Percentiles rank a stretch among this genome's conserved stretches.
phyloP scores from a whole-genome alignment of 2,888 invertebrate species.

The Lasioglossum oenotherae region DNA sequence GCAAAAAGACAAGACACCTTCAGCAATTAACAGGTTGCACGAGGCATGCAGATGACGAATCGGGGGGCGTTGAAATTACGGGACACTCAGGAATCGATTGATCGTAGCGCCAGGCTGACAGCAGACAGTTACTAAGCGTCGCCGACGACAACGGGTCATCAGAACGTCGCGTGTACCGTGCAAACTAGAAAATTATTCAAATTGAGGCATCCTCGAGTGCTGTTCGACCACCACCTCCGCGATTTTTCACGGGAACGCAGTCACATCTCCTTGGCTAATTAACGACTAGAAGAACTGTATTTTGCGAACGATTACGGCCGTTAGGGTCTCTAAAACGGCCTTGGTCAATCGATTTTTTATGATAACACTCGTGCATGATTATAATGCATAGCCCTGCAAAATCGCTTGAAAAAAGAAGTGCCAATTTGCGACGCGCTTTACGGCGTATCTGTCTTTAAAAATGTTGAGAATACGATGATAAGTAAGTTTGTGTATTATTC shows the following conservation, averaged over 20 bases:
- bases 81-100: constrained; percentile 40
- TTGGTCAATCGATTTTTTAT: constrained; percentile 11
- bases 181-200: constrained; percentile 72
- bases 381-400: constrained; percentile 35
- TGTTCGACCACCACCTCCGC: background rate
- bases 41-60: constrained; percentile 30
- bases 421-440: constrained; percentile 28
- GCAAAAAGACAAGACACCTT: background rate
- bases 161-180: constrained; percentile 55
- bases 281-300: background rate
- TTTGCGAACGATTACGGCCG: constrained; percentile 8
- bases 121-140: constrained; percentile 32
- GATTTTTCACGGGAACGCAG: background rate
- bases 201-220: constrained; percentile 29
- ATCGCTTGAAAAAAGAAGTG: constrained; percentile 35
- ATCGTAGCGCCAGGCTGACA: constrained; percentile 6
- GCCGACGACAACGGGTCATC: constrained; percentile 20
- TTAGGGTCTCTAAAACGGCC: background rate
- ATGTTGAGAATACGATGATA: background rate
- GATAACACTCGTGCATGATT: constrained; percentile 19
- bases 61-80: constrained; percentile 48
- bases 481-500: too few relatives aligned
- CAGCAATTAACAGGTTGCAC: background rate
- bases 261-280: constrained; percentile 23
- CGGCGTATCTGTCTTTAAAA: background rate